Conservation (phyloP, 2,797 vertebrate species). For the Labroides dimidiatus region DNA sequence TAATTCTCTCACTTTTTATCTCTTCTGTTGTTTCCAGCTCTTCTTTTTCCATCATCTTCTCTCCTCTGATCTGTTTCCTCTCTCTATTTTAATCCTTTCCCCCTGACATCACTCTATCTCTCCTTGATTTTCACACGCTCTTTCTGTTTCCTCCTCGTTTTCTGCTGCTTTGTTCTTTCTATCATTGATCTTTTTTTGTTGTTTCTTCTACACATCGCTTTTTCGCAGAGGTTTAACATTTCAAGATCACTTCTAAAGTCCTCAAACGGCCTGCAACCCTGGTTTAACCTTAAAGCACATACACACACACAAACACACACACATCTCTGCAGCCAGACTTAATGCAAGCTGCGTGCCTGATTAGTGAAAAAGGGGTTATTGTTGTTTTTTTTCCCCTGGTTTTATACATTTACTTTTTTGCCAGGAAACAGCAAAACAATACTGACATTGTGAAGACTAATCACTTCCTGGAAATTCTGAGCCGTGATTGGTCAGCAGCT, state of each 20-base stretch:
- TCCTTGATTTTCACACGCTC: slow-evolving; percentile 10
- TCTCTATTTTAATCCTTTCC: slow-evolving; percentile 34
- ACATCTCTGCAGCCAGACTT: slow-evolving; percentile 16
- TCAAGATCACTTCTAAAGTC: neutral
- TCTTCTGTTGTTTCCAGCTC: slow-evolving; percentile 24
- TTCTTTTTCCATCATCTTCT: slow-evolving; percentile 37
- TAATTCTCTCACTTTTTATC: slow-evolving; percentile 23
- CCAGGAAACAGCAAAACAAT: slow-evolving; percentile 62
- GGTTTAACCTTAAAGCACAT: neutral
- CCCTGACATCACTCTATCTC: slow-evolving; percentile 4
- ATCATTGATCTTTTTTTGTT: slow-evolving; percentile 29
- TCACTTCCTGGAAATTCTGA: slow-evolving; percentile 57
- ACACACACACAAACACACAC: slow-evolving; percentile 8
- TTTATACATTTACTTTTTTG: slow-evolving; percentile 20
- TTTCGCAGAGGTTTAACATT: neutral
- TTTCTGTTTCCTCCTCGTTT: slow-evolving; percentile 3
- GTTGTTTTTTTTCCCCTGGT: slow-evolving; percentile 14
- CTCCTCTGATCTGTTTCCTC: slow-evolving; percentile 22
- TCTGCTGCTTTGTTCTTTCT: slow-evolving; percentile 21
- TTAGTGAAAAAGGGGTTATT: slow-evolving; percentile 55
- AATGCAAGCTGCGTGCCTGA: slow-evolving; percentile 31
- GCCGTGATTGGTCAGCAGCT: slow-evolving; percentile 58
- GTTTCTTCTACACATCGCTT: slow-evolving; percentile 9
- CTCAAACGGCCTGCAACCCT: slow-evolving; percentile 1
- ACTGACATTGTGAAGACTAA: slow-evolving; percentile 65